phyloP scores from a whole-genome alignment of 2,888 invertebrate genomes.

The Plusia festucae region DNA sequence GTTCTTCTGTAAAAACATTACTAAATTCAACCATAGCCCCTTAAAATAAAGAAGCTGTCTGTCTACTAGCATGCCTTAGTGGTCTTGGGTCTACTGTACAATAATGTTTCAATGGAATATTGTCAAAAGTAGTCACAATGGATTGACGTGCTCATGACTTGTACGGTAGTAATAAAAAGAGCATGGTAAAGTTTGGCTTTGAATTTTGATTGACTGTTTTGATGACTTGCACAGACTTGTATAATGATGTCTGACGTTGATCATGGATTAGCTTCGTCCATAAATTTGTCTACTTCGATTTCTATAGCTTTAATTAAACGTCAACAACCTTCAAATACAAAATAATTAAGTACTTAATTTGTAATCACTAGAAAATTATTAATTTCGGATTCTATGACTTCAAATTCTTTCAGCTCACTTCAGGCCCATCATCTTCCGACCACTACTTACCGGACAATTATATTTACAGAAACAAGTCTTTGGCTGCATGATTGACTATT shows the following conservation, averaged over 20 bases:
- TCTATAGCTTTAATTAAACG: too few species aligned
- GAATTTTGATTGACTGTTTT: conserved; percentile 41
- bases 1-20: background rate
- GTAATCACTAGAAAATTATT: too few species aligned
- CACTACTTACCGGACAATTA: too few species aligned
- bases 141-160: conserved; percentile 50
- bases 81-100: conserved; percentile 13
- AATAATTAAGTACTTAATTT: too few species aligned
- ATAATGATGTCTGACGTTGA: conserved; percentile 11
- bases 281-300: too few species aligned
- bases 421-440: too few species aligned
- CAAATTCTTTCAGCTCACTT: too few species aligned
- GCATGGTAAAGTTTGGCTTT: conserved; percentile 25
- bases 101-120: conserved; percentile 38
- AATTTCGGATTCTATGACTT: too few species aligned
- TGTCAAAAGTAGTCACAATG: conserved; percentile 51
- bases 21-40: background rate
- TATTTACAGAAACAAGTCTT: too few species aligned
- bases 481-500: too few species aligned
- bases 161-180: conserved; percentile 43
- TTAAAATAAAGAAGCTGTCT: background rate
- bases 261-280: background rate
- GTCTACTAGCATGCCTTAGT: background rate
- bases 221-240: too few species aligned
- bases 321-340: too few species aligned